Evolutionary conservation across 2,113 vertebrate genomes (phyloP).

Genomic region (Varanus salvator): DNA sequence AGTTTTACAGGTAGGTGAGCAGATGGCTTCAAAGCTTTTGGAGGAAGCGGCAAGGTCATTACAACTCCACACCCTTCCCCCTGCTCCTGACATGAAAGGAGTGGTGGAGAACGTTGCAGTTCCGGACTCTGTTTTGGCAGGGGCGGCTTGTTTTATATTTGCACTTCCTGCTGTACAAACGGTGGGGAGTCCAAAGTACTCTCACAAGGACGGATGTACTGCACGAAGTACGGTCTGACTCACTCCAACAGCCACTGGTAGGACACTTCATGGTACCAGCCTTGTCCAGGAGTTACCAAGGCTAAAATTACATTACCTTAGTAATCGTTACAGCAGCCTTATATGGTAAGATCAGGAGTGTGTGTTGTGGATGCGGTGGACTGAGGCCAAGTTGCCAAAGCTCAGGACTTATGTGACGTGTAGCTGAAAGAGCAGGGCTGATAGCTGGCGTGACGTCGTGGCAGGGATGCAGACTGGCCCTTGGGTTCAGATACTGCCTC

Average conservation of each 20-base stretch:
- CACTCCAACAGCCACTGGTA: not conserved
- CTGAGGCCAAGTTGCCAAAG: too few relatives aligned
- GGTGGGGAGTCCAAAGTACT: not conserved
- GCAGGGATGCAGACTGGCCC: not conserved
- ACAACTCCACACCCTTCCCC: not conserved
- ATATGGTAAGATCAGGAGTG: not conserved
- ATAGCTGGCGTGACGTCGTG: not conserved
- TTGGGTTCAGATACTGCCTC: not conserved
- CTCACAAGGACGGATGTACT: not conserved
- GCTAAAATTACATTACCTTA: not conserved
- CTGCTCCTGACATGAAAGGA: not conserved
- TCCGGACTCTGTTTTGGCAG: not conserved
- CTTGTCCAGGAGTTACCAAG: not conserved
- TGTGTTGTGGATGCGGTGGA: not conserved
- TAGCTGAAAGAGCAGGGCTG: not conserved
- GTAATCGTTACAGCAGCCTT: not conserved
- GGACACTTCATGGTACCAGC: not conserved
- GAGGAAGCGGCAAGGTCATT: not conserved
- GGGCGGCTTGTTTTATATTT: not conserved
- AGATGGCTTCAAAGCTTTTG: not conserved
- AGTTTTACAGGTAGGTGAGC: not conserved
- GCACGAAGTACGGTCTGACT: not conserved
- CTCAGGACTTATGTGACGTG: not conserved
- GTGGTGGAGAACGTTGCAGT: not conserved
- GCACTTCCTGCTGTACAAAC: not conserved